Base-by-base conservation (phyloP, 2,888 invertebrate species). In the Pantelozetes paolii region DNA sequence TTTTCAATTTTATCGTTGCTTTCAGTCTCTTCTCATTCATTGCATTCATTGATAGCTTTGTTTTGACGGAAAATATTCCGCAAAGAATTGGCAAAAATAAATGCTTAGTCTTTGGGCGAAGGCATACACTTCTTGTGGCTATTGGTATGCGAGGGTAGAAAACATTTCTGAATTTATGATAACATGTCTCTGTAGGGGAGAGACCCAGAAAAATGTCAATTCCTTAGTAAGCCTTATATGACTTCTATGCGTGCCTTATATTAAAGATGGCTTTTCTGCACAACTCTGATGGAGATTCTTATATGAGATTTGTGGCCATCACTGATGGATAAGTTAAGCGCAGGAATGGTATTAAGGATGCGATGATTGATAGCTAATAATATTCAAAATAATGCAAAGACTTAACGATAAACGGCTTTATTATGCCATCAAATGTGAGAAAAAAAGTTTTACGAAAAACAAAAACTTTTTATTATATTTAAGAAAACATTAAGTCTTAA, bases 91-190 rank as follows among this genome's bases (percentile, higher is more conserved):
- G 5, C 18, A 15, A 50, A 50, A 50, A 50, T 15, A 15, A 50
- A 50, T 9, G 50, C 15, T 8, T 8, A 36, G 5, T 36, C 36
- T 8, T 36, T 36, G 36, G n/a, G 36, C 36, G 9, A 36, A 36
- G 36, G 36, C n/a, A 50, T 50, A 5, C 8, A 20, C 50, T 50
- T 50, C 50, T 50, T 50, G n/a, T 50, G 50, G n/a, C 50, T 15
- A 50, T 50, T 50, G 50, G 50, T 50, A 57, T 57, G 57, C 26
- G 57, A 57, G 26, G 20, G 36, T 36, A 36, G 36, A 57, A 23
- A 57, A 23, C 57, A 57, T 26, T 57, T 57, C 57, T 23, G 20
- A 57, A 57, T 50, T 50, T 50, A 50, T 50, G 50, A 50, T 50
- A 50, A 50, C 50, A 50, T 15, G 50, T 50, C 50, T 50, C 50